Evolutionary conservation across 2,113 vertebrate genomes (phyloP).

Genomic region (Ctenomys sociabilis): DNA sequence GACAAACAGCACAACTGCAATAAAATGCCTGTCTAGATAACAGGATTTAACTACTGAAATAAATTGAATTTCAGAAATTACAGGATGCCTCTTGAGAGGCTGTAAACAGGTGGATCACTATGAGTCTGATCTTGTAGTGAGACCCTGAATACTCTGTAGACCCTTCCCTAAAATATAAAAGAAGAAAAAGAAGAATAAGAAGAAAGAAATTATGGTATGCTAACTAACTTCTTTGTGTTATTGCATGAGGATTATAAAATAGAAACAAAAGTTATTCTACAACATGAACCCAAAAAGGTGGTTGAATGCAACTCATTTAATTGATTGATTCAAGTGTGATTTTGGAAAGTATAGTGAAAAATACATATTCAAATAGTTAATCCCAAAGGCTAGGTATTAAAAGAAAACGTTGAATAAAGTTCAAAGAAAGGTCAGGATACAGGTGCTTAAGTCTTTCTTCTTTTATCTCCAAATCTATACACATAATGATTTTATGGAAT

Average conservation of each 20-base stretch:
- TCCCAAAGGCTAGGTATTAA: neutral
- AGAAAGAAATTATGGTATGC: neutral
- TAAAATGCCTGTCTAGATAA: conserved; percentile 35
- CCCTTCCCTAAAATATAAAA: no score
- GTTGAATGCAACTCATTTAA: conserved; percentile 33
- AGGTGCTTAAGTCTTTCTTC: neutral
- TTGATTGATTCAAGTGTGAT: conserved; percentile 10
- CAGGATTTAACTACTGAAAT: conserved; percentile 41
- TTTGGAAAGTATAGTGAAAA: conserved; percentile 26
- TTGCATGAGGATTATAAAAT: neutral
- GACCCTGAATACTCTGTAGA: no score
- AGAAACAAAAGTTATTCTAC: conserved; percentile 28
- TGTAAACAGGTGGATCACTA: no score
- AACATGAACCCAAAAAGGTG: neutral
- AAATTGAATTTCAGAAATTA: conserved; percentile 15
- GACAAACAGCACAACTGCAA: neutral
- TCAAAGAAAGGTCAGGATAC: neutral
- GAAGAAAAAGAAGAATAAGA: no score
- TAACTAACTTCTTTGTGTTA: neutral
- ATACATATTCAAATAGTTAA: conserved; percentile 42
- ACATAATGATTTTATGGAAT: neutral
- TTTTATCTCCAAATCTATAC: neutral
- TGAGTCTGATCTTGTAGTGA: no score
- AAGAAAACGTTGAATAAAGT: neutral
- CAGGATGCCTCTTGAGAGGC: neutral